Evolutionary conservation across 2,113 vertebrate genomes (phyloP).

Genomic region (Calypte anna): DNA sequence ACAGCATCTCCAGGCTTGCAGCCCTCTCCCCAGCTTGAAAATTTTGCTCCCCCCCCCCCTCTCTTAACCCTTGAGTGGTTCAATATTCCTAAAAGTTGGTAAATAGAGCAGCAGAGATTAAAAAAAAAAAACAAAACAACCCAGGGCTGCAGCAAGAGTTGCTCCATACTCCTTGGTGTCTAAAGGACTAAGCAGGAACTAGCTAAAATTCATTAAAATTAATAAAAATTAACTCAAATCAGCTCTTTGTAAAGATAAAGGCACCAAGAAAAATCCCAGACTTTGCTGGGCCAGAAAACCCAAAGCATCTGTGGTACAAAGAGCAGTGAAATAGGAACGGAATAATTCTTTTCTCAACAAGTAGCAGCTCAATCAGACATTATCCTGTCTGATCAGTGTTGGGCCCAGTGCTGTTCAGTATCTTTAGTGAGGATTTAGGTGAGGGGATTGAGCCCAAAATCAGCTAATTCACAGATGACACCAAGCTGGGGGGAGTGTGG

Average conservation of each 20-base stretch:
- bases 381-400: too few species aligned
- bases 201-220: too few species aligned
- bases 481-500: too few species aligned
- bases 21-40: fast-evolving
- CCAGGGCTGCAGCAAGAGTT: not conserved
- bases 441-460: too few species aligned
- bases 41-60: not conserved
- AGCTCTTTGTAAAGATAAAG: not conserved
- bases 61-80: not conserved
- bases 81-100: fast-evolving
- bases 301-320: not conserved
- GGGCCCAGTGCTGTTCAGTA: too few species aligned
- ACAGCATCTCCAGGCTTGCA: fast-evolving
- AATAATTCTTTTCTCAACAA: not conserved
- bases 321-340: not conserved
- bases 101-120: fast-evolving
- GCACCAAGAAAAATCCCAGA: too few species aligned
- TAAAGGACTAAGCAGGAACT: not conserved
- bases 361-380: not conserved
- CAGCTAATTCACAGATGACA: too few species aligned
- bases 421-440: too few species aligned
- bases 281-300: not conserved
- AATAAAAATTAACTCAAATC: not conserved
- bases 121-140: not conserved
- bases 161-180: fast-evolving